Base-by-base conservation (phyloP, 2,797 vertebrate species). In the Sebastes jordani region DNA sequence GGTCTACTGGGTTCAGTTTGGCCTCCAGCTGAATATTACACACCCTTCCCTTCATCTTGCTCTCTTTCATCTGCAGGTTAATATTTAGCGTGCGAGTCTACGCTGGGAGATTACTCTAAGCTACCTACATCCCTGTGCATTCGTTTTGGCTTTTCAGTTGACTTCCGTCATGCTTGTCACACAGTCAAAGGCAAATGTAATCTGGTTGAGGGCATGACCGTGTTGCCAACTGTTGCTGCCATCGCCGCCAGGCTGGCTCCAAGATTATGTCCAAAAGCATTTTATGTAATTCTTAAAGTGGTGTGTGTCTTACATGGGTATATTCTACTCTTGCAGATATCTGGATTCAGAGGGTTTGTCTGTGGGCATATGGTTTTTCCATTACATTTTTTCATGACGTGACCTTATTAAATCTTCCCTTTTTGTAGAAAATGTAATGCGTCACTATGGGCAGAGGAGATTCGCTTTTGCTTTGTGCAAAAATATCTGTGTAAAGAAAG, bases 211-310 rank as follows among this genome's bases (percentile, higher is more conserved):
- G 80, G 80, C 85, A 85, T 69, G 80, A 74, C 82, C 71, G 23
- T 67, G 82, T 73, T 85, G 86, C 84, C 84, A 88, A 88, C 88
- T 87, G 87, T 86, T 91, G 87, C 83, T 69, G 74, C 78, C 75
- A 74, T 67, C 20, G 61, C 81, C 34, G 66, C 72, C 89, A 82
- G 83, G 58, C 81, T 69, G 79, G 62, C 85, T 84, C 77, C 74
- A 77, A 89, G 88, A 91, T 87, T 88, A 85, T 77, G 70, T 88
- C 88, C 79, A 78, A 83, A 88, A 86, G 80, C 78, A 80, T 88
- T 91, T 90, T 75, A 90, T 92, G 77, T 92, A 79, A 94, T 81
- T 92, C 78, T 81, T 59, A 73, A 76, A 88, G 59, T 23, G 71
- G 74, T 82, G 69, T 71, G 69, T 82, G 66, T 80, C 64, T 87